Conservation (phyloP, 92 coral and sea anemone species). For the Pocillopora meandrina region DNA sequence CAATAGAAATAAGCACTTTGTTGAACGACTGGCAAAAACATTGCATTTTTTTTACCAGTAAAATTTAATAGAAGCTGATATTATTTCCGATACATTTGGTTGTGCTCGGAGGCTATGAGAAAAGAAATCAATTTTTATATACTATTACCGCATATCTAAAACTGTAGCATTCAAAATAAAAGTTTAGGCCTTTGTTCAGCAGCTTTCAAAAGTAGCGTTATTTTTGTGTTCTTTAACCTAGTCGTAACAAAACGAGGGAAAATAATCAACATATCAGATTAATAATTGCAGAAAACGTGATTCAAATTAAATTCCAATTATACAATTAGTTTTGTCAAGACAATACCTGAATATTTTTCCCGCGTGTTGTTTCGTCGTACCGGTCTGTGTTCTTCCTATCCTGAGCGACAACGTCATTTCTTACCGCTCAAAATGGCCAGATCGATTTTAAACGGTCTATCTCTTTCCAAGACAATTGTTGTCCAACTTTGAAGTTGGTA, state of each 20-base stretch:
- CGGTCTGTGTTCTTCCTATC: not conserved
- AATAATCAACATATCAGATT: slow-evolving; percentile 30
- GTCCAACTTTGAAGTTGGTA: not conserved
- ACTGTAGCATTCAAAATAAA: no score
- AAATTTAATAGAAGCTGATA: not conserved
- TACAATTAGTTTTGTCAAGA: slow-evolving; percentile 48
- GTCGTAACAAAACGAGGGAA: slow-evolving; percentile 21
- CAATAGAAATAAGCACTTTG: not conserved
- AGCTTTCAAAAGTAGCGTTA: slow-evolving; percentile 23
- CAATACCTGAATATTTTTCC: slow-evolving; percentile 41
- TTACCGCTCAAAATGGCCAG: not conserved
- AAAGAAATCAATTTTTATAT: not conserved
- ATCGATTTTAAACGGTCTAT: not conserved
- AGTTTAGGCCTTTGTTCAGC: not conserved
- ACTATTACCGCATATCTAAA: not conserved
- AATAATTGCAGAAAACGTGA: slow-evolving; percentile 52
- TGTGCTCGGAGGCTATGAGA: not conserved
- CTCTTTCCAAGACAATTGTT: not conserved
- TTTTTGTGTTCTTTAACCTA: slow-evolving; percentile 10
- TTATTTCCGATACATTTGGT: not conserved
- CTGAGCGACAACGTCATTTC: not conserved
- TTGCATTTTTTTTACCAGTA: not conserved
- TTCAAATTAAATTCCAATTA: slow-evolving; percentile 50
- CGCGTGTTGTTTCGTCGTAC: not conserved
- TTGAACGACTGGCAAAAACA: slow-evolving; percentile 11